Evolutionary conservation across 1,140 invertebrate genomes (phyloP), one percentile per base, ranked within the genome.

Genomic region (Psix sp.): DNA sequence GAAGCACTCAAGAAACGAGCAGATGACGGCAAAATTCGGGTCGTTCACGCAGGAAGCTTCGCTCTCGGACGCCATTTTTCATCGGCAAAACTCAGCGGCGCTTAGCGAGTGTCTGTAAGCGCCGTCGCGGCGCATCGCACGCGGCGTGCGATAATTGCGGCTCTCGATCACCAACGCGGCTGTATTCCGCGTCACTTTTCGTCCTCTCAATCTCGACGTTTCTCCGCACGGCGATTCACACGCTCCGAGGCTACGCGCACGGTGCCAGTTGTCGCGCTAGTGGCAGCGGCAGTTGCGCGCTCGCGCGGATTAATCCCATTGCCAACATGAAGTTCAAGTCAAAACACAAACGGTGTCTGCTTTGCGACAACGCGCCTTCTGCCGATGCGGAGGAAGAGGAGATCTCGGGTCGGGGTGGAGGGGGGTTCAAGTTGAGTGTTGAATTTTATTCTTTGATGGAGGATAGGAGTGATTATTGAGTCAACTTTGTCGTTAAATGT

Each of bases 1-100:
- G 84, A 97, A 97, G 88, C 94, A 93, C 84, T 96, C 92, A 45
- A 97, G 89, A 89, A 97, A 97, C 60, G 94, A 95, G 89, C 95
- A 97, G 87, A 97, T 96, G 85, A 96, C 93, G 79, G 95, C 95
- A 88, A 97, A 98, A 92, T 97, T 96, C 82, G 95, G 95, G 91
- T 97, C 95, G 90, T 92, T 94, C 89, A 93, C 91, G 91, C 94
- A 96, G 82, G 92, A 93, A 89, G 91, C 91, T 91, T 94, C 93
- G 87, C 90, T 91, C 89, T 93, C 92, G 84, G 92, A 91, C 93
- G 93, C 93, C 93, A 94, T 94, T 91, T 92, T 87, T 87, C 80
- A 54, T 74, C 78, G 52, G 54, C 59, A 56, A 75, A 43, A 40
- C 65, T 63, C 43, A 63, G 72, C 51, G 57, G 60, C 66, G 45